Evolutionary conservation across 2,113 vertebrate species (phyloP), one percentile per base, ranked within the genome.

Genomic region (Varanus komodoensis): DNA sequence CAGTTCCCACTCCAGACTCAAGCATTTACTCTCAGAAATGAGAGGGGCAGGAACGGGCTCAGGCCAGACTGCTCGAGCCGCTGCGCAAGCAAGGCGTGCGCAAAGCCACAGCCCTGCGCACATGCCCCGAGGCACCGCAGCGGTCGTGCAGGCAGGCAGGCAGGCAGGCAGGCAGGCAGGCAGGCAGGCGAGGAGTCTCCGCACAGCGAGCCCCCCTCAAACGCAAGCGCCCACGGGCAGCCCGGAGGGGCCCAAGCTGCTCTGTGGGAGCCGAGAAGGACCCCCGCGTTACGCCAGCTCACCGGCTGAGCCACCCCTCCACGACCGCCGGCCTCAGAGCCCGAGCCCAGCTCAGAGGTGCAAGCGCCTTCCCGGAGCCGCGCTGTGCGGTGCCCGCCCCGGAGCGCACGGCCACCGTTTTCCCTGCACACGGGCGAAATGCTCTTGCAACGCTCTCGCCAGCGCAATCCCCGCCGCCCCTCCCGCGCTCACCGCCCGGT

Each of bases 401-500:
- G 38, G n/a, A n/a, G n/a, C n/a, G n/a, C n/a, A n/a, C n/a, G n/a
- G n/a, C n/a, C n/a, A n/a, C n/a, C n/a, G n/a, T n/a, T n/a, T n/a
- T n/a, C n/a, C n/a, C 14, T 32, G 82, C 38, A 84, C 38, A 17
- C 15, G 82, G 64, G 4, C 84, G 67, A 21, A n/a, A 27, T 67
- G 8, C 81, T 38, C 12, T 21, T 3, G 54, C 54, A 23, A 5
- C 3, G 23, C 54, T 7, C 23, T 7, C 12, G 9, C 69, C 32
- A 3, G 0, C 4, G 44, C 6, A 1, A 34, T 12, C 21, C 27
- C 8, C 27, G 2, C 48, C 25, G 29, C 2, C 44, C 17, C 77
- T 9, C 89, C 93, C 27, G 12, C 27, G 48, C 44, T 83, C 71
- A 98, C 97, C 97, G 12, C 98, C 98, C 8, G 98, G 98, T 74